Conservation (phyloP, 2,797 vertebrate species). For the Lutra lutra region DNA sequence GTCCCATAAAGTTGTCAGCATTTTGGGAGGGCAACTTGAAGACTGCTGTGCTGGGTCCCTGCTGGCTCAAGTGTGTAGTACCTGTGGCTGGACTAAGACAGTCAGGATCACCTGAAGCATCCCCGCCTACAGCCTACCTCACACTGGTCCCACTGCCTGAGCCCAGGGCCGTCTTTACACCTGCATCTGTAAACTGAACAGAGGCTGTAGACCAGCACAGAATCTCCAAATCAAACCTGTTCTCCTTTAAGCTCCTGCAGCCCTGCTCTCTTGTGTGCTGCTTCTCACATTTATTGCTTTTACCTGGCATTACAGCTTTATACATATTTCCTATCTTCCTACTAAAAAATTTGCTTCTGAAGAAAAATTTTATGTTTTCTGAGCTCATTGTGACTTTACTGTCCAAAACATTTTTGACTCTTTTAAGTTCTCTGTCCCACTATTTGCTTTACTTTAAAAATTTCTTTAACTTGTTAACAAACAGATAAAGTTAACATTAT, state of each 20-base stretch:
- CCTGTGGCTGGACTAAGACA: background rate
- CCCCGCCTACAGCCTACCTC: fast-evolving
- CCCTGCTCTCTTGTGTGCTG: background rate
- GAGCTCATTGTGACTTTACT: background rate
- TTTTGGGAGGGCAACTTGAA: too few relatives aligned
- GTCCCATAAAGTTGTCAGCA: fast-evolving
- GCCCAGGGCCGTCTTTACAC: background rate
- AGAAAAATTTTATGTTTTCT: background rate
- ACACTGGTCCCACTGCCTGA: too few relatives aligned
- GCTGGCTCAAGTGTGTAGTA: background rate
- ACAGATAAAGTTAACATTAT: background rate
- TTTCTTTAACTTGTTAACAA: background rate
- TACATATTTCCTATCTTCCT: background rate
- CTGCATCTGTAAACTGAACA: fast-evolving
- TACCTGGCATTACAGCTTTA: background rate
- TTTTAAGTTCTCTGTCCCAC: background rate
- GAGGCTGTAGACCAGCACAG: background rate
- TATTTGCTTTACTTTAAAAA: background rate
- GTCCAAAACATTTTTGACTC: background rate
- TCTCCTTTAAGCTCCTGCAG: too few relatives aligned
- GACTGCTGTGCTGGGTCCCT: background rate
- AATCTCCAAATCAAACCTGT: background rate
- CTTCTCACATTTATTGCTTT: background rate
- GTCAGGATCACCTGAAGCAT: background rate
- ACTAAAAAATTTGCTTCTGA: background rate